Percentiles rank a stretch among this genome's conserved stretches.
These are phyloP conservation scores for Catocala sponsa DNA, from an alignment of 2,888 invertebrate species.

Conservation along the genomic window DNA sequence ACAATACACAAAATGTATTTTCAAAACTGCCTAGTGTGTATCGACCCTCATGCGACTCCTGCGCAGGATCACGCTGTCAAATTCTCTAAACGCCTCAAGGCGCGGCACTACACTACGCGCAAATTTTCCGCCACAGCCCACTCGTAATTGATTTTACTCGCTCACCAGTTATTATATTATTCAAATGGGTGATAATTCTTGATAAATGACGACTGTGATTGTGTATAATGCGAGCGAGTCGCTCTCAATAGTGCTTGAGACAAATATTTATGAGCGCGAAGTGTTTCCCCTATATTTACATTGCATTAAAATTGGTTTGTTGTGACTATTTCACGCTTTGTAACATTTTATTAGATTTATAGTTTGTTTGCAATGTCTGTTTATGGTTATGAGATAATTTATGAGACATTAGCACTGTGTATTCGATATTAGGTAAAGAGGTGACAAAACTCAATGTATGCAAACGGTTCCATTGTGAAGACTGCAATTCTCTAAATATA, in stretches of 20 bases:
- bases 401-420: constrained; percentile 1
- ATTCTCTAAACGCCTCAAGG: constrained; percentile 12
- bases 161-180: constrained; percentile 59
- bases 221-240: constrained; percentile 58
- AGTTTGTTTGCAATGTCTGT: constrained; percentile 29
- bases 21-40: constrained; percentile 25
- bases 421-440: constrained; percentile 3
- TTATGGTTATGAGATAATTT: constrained; percentile 7
- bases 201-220: constrained; percentile 68
- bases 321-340: constrained; percentile 18
- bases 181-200: constrained; percentile 68
- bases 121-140: constrained; percentile 48
- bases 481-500: too few species aligned
- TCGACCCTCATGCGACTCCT: constrained; percentile 22
- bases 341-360: constrained; percentile 35
- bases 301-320: constrained; percentile 6
- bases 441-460: constrained; percentile 4
- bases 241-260: constrained; percentile 41
- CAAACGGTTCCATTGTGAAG: too few species aligned
- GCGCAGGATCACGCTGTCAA: constrained; percentile 33
- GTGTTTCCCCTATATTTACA: constrained; percentile 16
- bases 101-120: constrained; percentile 53
- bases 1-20: too few species aligned
- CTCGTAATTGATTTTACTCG: constrained; percentile 51
- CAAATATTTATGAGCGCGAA: constrained; percentile 48